Conservation (phyloP, 2,797 vertebrate species). For the Myotis pilosus region DNA sequence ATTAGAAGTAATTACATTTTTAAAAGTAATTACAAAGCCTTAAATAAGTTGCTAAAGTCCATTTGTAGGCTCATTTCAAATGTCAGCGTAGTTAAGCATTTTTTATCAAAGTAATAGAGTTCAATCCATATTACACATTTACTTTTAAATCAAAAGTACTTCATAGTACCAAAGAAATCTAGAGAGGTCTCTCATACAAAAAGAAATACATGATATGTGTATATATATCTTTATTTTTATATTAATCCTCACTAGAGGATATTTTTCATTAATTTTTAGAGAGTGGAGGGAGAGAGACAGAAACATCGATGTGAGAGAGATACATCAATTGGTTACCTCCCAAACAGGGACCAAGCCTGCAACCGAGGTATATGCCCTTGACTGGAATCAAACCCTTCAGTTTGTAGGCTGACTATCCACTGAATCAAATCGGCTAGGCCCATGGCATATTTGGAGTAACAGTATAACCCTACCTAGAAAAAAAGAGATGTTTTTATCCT, state of each 20-base stretch:
- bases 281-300: too few species aligned
- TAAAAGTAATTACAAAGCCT: conserved; percentile 2
- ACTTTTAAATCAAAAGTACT: conserved; percentile 16
- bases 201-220: background rate
- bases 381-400: too few species aligned
- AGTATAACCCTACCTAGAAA: background rate
- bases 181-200: background rate
- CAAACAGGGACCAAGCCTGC: too few species aligned
- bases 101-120: background rate
- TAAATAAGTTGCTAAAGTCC: background rate
- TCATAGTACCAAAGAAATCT: conserved; percentile 8
- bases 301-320: too few species aligned
- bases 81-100: background rate
- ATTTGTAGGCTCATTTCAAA: background rate
- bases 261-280: too few species aligned
- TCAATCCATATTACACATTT: background rate
- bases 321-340: too few species aligned
- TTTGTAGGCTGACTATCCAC: too few species aligned
- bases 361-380: too few species aligned
- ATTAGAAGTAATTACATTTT: background rate
- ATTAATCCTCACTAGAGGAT: too few species aligned
- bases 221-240: too few species aligned
- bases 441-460: background rate
- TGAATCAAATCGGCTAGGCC: too few species aligned
- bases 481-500: conserved; percentile 10